Evolutionary conservation across 1,140 invertebrate genomes (phyloP), one percentile per base, ranked within the genome.

Genomic region (Nautilus pompilius): DNA sequence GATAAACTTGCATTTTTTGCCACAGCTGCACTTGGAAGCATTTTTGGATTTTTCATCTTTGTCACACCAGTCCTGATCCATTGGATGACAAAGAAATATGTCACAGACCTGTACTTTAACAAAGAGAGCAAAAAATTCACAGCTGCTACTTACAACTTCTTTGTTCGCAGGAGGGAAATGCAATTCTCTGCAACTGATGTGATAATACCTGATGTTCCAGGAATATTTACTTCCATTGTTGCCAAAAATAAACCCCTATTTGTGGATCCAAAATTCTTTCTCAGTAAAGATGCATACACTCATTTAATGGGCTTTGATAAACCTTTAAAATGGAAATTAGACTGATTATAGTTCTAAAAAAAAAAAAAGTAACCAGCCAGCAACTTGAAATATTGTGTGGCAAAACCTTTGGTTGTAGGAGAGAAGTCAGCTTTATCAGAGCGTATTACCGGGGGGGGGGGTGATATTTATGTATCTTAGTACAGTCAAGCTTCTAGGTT

Each of bases 281-380:
- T 84, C 6, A 85, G 91, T 67, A 83, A 87, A 0, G 75, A 86
- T 60, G 89, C 94, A 79, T 96, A 92, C 83, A 87, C 86, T 34
- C 88, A 87, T 72, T 87, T 97, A 48, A 93, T 96, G 90, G 92
- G 92, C 2, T 95, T 90, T 78, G 92, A 97, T 74, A 92, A 94
- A 80, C 93, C 93, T 6, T 83, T 95, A 36, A 90, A 95, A 13
- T 72, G 63, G 62, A 65, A 69, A 63, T 6, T 68, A n/a, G n/a
- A n/a, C n/a, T n/a, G n/a, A n/a, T n/a, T n/a, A n/a, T n/a, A n/a
- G n/a, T n/a, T n/a, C n/a, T n/a, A n/a, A n/a, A n/a, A n/a, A n/a
- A n/a, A n/a, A n/a, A n/a, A n/a, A n/a, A n/a, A n/a, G n/a, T n/a
- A n/a, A n/a, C n/a, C n/a, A n/a, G n/a, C n/a, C n/a, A n/a, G n/a